phyloP scores from a whole-genome alignment of 1,140 invertebrate genomes.

The Psix sp. region DNA sequence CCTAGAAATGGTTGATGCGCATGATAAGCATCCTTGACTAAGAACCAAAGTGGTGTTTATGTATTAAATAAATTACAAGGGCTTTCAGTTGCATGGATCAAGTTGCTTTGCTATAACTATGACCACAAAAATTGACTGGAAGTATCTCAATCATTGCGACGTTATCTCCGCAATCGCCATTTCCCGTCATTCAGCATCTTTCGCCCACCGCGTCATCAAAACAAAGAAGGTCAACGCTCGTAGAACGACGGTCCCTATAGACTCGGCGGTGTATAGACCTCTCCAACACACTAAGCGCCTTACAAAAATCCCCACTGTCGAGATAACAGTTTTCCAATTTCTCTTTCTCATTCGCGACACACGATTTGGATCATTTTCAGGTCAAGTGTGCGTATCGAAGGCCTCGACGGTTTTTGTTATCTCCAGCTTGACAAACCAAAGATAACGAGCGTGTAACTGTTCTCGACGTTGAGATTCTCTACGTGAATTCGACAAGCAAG shows the following conservation, averaged over 20 bases:
- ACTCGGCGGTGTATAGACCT: constrained; percentile 12
- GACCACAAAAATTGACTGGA: not conserved
- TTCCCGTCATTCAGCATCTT: constrained; percentile 19
- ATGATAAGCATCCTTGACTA: too few relatives aligned
- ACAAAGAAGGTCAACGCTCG: constrained; percentile 49
- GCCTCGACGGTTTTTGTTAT: constrained; percentile 31
- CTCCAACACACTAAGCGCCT: constrained; percentile 23
- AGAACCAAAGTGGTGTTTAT: too few relatives aligned
- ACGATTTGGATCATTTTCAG: constrained; percentile 34
- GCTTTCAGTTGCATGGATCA: too few relatives aligned
- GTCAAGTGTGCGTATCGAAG: constrained; percentile 45
- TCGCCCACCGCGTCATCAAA: constrained; percentile 30
- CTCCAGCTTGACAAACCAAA: constrained; percentile 34
- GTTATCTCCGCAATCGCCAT: constrained; percentile 24
- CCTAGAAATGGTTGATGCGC: too few relatives aligned
- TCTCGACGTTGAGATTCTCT: constrained; percentile 25
- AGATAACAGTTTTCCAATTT: constrained; percentile 33
- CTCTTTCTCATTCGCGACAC: constrained; percentile 20
- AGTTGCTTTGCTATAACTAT: constrained; percentile 16
- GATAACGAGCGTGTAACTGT: constrained; percentile 45
- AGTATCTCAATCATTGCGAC: not conserved
- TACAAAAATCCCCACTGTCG: constrained; percentile 34
- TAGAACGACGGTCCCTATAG: constrained; percentile 26
- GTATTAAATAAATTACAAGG: too few relatives aligned
- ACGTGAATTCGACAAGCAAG: constrained; percentile 29